Conservation (phyloP, 2,888 invertebrate species). For the Lamellibrachia columna region DNA sequence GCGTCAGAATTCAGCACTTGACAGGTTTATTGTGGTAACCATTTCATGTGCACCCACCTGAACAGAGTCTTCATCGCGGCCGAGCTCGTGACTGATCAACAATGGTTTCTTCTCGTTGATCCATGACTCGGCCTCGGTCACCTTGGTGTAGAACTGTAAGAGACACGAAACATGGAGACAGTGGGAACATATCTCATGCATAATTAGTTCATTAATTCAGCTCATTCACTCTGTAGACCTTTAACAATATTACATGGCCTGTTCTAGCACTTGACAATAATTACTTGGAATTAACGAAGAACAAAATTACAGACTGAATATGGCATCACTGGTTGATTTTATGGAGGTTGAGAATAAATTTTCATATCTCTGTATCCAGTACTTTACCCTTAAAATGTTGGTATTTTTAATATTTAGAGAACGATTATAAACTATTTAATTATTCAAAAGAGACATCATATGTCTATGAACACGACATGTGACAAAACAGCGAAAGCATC, state of each 20-base stretch:
- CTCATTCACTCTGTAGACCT: neutral
- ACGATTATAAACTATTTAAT: neutral
- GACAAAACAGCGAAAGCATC: neutral
- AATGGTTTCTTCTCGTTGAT: conserved; percentile 84
- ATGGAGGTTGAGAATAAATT: neutral
- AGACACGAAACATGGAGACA: neutral
- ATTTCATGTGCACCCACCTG: conserved; percentile 64
- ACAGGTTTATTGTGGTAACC: neutral
- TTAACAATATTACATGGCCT: neutral
- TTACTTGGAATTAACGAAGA: neutral
- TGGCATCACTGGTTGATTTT: neutral
- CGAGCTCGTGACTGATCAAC: conserved; percentile 75
- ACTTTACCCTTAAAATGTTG: neutral
- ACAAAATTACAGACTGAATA: neutral
- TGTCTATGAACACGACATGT: neutral
- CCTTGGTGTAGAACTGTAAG: conserved; percentile 39
- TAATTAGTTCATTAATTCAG: no score
- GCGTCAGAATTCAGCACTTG: neutral
- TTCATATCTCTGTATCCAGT: neutral
- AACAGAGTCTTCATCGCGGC: conserved; percentile 92
- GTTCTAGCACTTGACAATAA: neutral
- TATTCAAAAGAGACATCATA: neutral
- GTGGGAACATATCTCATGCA: neutral
- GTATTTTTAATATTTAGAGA: neutral
- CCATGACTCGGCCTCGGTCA: conserved; percentile 88